Conservation (phyloP, 2,888 invertebrate species). For the Acholoe squamosa region DNA sequence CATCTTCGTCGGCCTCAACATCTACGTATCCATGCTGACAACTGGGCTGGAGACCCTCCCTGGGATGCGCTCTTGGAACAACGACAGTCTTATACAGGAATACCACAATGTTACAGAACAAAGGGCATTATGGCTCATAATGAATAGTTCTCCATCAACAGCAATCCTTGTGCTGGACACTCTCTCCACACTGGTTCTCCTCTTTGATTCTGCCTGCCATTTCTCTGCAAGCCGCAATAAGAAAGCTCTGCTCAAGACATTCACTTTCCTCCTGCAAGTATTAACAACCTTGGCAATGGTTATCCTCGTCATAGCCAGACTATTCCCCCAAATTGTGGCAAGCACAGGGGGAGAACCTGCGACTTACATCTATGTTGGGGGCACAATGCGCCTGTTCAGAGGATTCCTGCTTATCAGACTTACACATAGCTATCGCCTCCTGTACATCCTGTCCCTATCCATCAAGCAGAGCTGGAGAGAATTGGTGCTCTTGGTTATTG, state of each 20-base stretch:
- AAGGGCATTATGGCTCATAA: neutral
- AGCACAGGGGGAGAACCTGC: neutral
- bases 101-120: neutral
- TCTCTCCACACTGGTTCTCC: neutral
- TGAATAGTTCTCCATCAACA: neutral
- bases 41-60: neutral
- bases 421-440: neutral
- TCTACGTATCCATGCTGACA: neutral
- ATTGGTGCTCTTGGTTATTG: neutral
- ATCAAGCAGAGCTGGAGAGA: neutral
- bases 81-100: neutral
- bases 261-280: neutral
- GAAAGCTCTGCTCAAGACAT: neutral
- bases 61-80: neutral
- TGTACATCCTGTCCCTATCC: neutral
- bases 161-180: neutral
- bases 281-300: neutral
- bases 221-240: slow-evolving; percentile 20
- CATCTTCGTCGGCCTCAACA: neutral
- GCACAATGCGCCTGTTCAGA: neutral
- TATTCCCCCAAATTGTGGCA: neutral
- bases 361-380: neutral
- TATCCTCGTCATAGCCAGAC: neutral
- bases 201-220: neutral
- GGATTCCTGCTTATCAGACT: neutral